Percentiles rank a stretch among this genome's conserved stretches.
These are phyloP conservation scores for Conchocele bisecta DNA, from an alignment of 2,888 invertebrate species.

Conservation along the genomic window DNA sequence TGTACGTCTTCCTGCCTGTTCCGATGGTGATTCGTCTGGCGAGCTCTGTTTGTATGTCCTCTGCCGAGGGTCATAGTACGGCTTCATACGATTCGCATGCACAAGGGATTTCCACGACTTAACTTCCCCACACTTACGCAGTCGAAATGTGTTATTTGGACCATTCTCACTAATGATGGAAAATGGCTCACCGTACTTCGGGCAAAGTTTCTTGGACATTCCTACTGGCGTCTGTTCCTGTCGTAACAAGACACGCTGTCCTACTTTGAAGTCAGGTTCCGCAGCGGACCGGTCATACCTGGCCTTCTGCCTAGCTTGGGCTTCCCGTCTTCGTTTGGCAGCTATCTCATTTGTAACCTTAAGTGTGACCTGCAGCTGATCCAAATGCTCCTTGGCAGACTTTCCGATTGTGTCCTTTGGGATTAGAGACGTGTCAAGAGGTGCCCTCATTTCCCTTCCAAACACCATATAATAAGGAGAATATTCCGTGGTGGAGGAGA, in stretches of 20 bases:
- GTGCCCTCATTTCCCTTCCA: neutral
- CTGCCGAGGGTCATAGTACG: neutral
- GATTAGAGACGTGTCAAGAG: neutral
- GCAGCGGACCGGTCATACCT: neutral
- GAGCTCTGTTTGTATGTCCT: neutral
- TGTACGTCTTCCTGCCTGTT: neutral
- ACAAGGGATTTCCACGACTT: neutral
- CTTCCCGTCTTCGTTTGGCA: neutral
- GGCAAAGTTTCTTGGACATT: neutral
- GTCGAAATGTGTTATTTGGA: constrained; percentile 30
- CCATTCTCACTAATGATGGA: constrained; percentile 27
- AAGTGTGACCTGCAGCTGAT: neutral
- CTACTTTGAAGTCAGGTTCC: neutral
- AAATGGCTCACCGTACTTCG: neutral
- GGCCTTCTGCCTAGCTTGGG: neutral
- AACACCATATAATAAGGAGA: neutral
- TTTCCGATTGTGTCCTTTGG: neutral
- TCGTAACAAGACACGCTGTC: neutral
- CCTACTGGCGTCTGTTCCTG: neutral
- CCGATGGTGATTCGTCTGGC: too few species aligned
- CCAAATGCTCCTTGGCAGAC: neutral
- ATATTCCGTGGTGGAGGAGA: neutral
- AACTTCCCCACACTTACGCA: neutral
- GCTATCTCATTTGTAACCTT: neutral
- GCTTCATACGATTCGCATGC: neutral